A percentile compares a stretch with the other conserved stretches of the same genome.
Evolutionary conservation across 2,113 vertebrate species (phyloP).

Genomic region (Neolamprologus kungweensis): DNA sequence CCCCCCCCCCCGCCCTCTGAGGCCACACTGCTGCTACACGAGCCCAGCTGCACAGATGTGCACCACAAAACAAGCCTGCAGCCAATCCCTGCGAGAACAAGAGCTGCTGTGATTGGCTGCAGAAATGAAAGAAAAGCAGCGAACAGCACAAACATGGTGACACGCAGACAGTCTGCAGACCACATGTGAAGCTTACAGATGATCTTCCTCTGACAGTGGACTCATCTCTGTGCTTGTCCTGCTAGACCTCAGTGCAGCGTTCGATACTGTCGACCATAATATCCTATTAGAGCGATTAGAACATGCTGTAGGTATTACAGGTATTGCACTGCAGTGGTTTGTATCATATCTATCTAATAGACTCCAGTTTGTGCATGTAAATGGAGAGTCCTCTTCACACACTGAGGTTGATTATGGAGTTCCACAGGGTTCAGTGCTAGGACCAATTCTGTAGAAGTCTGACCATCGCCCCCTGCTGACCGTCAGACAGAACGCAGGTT

Average conservation of each 20-base stretch:
- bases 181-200: fast-evolving
- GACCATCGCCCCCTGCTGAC: not conserved
- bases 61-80: no score
- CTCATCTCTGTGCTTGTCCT: not conserved
- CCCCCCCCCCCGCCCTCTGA: no score
- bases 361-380: fast-evolving
- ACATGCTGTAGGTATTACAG: no score
- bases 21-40: no score
- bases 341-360: not conserved
- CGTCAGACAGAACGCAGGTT: not conserved
- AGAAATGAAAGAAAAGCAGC: no score
- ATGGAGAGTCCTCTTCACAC: not conserved
- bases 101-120: no score
- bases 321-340: fast-evolving
- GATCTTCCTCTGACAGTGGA: not conserved
- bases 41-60: no score
- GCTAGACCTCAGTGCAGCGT: fast-evolving
- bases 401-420: not conserved
- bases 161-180: not conserved
- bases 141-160: no score
- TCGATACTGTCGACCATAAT: fast-evolving
- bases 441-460: not conserved
- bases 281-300: not conserved
- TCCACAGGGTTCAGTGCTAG: not conserved
- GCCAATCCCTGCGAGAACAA: no score